Conservation (phyloP, 1,140 invertebrate species). For the Drosophila bifasciata region DNA sequence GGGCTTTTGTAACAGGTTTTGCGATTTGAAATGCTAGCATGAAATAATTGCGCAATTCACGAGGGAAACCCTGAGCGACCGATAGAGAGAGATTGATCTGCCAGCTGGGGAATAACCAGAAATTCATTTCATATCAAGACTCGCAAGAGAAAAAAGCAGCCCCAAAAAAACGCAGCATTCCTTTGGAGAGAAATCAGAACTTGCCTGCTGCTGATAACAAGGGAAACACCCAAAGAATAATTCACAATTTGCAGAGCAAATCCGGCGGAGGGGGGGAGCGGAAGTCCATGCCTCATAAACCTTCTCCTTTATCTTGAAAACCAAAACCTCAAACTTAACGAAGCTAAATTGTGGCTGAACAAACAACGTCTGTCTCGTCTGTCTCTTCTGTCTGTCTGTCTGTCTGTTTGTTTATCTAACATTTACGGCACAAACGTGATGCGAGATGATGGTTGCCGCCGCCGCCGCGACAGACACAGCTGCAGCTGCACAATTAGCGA, state of each 20-base stretch:
- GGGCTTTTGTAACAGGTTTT: slow-evolving; percentile 10
- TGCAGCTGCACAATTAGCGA: slow-evolving; percentile 32
- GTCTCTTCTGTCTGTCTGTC: slow-evolving; percentile 28
- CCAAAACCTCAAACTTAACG: slow-evolving; percentile 7
- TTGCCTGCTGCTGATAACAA: slow-evolving; percentile 2
- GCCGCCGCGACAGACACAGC: background rate
- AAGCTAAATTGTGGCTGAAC: slow-evolving; percentile 26
- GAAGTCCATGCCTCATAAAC: slow-evolving; percentile 3
- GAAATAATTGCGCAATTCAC: slow-evolving; percentile 37
- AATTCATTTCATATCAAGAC: too few species aligned
- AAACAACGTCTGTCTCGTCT: slow-evolving; percentile 40
- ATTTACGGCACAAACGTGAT: slow-evolving; percentile 24
- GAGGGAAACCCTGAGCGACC: background rate
- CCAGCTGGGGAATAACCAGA: too few species aligned
- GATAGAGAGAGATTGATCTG: too few species aligned
- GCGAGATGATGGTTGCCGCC: too few species aligned
- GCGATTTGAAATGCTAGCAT: slow-evolving; percentile 21
- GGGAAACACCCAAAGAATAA: slow-evolving; percentile 6
- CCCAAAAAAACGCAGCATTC: slow-evolving; percentile 5
- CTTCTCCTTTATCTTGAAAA: slow-evolving; percentile 11
- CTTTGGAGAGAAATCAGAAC: slow-evolving; percentile 1
- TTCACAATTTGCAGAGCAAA: slow-evolving; percentile 10
- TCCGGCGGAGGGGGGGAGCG: too few species aligned
- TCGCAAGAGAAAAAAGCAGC: background rate
- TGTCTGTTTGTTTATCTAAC: too few species aligned